Evolutionary conservation across 2,888 invertebrate species (phyloP).

Genomic region (Crocallis elinguaria): DNA sequence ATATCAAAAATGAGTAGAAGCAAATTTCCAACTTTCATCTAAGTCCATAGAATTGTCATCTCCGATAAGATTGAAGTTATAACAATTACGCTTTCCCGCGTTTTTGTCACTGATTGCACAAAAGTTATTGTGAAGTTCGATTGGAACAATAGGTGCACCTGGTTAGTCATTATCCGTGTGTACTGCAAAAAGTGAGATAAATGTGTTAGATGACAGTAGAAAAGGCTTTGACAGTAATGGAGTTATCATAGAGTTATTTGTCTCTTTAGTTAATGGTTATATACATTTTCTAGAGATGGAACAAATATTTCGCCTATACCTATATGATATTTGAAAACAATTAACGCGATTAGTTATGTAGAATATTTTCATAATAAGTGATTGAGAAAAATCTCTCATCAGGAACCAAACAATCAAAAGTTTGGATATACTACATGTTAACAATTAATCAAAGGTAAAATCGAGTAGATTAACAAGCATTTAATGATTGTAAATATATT

Average conservation of each 20-base stretch:
- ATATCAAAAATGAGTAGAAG: constrained; percentile 57
- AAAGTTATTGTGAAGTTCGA: constrained; percentile 43
- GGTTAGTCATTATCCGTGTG: constrained; percentile 29
- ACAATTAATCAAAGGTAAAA: too few relatives aligned
- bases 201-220: constrained; percentile 19
- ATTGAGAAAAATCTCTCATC: too few relatives aligned
- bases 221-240: constrained; percentile 10
- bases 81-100: constrained; percentile 65
- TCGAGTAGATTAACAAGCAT: too few relatives aligned
- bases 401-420: too few relatives aligned
- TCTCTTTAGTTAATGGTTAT: not conserved
- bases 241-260: constrained; percentile 1
- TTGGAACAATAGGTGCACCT: constrained; percentile 53
- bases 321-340: too few relatives aligned
- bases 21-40: constrained; percentile 70
- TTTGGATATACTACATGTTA: too few relatives aligned
- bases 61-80: constrained; percentile 54
- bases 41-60: constrained; percentile 56
- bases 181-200: constrained; percentile 30
- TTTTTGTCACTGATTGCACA: constrained; percentile 52
- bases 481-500: too few relatives aligned
- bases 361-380: too few relatives aligned
- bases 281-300: too few relatives aligned
- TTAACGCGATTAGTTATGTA: too few relatives aligned
- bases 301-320: too few relatives aligned